phyloP scores from a whole-genome alignment of 92 coral and sea anemone genomes.

The Epizoanthus ramosus region DNA sequence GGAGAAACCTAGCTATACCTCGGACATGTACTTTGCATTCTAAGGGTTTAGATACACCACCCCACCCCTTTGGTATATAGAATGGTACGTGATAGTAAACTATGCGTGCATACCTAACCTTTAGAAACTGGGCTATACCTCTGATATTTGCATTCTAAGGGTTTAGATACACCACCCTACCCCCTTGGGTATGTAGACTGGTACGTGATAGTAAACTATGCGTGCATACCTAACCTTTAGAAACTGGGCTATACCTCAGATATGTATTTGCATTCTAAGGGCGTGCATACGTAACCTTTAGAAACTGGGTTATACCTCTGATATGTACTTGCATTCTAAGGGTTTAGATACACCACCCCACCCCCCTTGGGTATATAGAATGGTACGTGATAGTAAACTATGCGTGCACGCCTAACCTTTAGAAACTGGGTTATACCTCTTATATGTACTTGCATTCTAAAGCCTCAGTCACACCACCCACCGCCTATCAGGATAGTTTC shows the following conservation, averaged over 20 bases:
- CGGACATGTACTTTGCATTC: slow-evolving; percentile 93
- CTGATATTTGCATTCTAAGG: slow-evolving; percentile 81
- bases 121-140: slow-evolving; percentile 87
- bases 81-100: slow-evolving; percentile 70
- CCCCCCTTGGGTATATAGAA: not conserved
- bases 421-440: slow-evolving; percentile 87
- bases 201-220: slow-evolving; percentile 81
- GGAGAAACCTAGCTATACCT: slow-evolving; percentile 86
- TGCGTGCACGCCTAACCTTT: slow-evolving; percentile 91
- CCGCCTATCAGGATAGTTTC: too few relatives aligned
- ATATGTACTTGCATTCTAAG: slow-evolving; percentile 89
- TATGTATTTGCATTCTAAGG: too few relatives aligned
- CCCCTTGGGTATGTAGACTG: not conserved
- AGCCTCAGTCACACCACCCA: too few relatives aligned
- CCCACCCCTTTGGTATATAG: not conserved
- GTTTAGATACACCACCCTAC: not conserved
- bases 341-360: not conserved
- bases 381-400: slow-evolving; percentile 75
- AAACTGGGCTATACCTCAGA: slow-evolving; percentile 84
- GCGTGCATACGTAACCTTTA: slow-evolving; percentile 75
- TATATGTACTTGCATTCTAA: slow-evolving; percentile 98
- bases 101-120: slow-evolving; percentile 93
- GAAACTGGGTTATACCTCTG: slow-evolving; percentile 86
- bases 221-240: slow-evolving; percentile 91
- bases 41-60: slow-evolving; percentile 6